A percentile compares a stretch with the other conserved stretches of the same genome.
phyloP scores from a whole-genome alignment of 2,888 invertebrate species.

The Drosophila bunnanda region DNA sequence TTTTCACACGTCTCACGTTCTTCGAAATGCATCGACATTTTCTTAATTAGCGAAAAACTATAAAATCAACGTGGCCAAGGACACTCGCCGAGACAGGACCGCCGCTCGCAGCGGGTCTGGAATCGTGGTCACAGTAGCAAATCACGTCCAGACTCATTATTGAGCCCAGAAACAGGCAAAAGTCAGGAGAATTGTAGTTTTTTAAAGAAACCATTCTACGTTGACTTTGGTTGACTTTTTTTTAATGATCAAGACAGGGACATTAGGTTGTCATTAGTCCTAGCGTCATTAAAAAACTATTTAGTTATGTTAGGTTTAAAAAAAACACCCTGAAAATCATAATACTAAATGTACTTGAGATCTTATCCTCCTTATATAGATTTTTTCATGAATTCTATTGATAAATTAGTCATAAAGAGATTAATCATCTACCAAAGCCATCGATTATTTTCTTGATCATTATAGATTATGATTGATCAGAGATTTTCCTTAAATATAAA shows the following conservation, averaged over 20 bases:
- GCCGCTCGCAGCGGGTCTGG: conserved; percentile 38
- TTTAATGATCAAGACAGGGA: conserved; percentile 12
- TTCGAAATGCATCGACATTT: conserved; percentile 5
- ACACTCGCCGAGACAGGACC: conserved; percentile 27
- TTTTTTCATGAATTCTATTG: no score
- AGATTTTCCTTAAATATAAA: not conserved
- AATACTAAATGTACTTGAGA: not conserved
- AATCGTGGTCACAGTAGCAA: conserved; percentile 37
- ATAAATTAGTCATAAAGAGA: not conserved
- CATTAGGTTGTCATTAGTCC: conserved; percentile 28
- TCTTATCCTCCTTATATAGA: no score
- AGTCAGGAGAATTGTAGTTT: conserved; percentile 31
- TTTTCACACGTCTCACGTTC: conserved; percentile 63
- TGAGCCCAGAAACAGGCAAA: conserved; percentile 13
- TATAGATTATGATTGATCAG: not conserved
- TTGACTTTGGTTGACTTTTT: conserved; percentile 16
- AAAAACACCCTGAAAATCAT: no score
- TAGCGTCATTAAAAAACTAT: not conserved
- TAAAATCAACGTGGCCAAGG: conserved; percentile 61
- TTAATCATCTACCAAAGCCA: not conserved
- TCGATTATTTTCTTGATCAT: not conserved
- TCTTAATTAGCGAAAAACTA: conserved; percentile 69
- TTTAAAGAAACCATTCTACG: not conserved
- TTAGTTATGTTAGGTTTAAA: not conserved
- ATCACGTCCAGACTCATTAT: conserved; percentile 41